Base-by-base conservation (phyloP, 2,113 vertebrate species). In the Tyrannus savana region DNA sequence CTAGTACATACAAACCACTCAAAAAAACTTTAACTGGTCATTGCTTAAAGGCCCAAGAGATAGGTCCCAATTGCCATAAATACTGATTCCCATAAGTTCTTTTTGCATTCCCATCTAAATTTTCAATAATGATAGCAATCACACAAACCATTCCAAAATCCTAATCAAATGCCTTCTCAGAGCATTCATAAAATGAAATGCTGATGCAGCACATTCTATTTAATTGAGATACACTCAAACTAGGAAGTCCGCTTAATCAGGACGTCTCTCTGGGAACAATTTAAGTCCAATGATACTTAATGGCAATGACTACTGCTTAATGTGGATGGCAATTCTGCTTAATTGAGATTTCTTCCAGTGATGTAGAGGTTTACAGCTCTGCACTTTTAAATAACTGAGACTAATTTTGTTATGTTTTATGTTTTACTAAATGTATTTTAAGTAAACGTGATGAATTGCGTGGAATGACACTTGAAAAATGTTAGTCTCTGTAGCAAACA, bases 211-310 rank as follows among this genome's bases (percentile, higher is more conserved):
- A 94, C 85, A 74, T 96, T 92, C 72, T 84, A 6, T 94, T 84
- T 96, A 92, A 96, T 95, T 93, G 95, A 93, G 90, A 94, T 90
- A 89, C 92, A 94, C 79, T 97, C 94, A 96, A 94, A 81, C 88
- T 81, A 95, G 90, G 92, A 97, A 96, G 95, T 96, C 93, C 64
- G 19, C 85, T 96, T 95, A 94, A 97, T 96, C 96, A 93, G 96
- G 92, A 81, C 8, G 23, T 83, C 94, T 96, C 93, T 91, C 82
- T 77, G 95, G 96, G 93, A 96, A 96, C 95, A 93, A 94, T 96
- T 96, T 96, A 96, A 88, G 88, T 93, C 95, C 96, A 93, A 93
- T 95, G 96, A 96, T 94, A 94, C 93, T 96, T 96, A 97, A 95
- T 95, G 96, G 85, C 95, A 96, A 96, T 95, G 95, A 96, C 95